phyloP scores from a whole-genome alignment of 1,140 invertebrate genomes.

The Papilio polyxenes region DNA sequence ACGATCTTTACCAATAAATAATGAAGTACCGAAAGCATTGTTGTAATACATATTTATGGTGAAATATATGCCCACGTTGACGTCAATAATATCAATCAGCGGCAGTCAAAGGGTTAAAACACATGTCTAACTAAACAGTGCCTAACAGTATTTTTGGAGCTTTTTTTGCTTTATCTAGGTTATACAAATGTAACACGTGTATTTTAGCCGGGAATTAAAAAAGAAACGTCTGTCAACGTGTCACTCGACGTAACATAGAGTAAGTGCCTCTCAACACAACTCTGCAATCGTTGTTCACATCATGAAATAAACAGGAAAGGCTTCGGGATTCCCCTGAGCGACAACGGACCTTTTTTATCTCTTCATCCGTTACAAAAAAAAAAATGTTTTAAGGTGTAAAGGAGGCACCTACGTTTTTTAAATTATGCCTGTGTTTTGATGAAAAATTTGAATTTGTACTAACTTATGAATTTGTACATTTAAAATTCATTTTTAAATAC shows the following conservation, averaged over 20 bases:
- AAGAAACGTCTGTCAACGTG: not conserved
- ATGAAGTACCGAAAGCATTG: no score
- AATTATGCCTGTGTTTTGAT: not conserved
- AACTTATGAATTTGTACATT: no score
- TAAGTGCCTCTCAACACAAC: constrained; percentile 18
- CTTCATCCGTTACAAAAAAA: constrained; percentile 24
- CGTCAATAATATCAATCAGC: no score
- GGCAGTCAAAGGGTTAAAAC: no score
- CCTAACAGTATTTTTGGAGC: no score
- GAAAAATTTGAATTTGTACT: no score
- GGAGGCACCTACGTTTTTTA: not conserved
- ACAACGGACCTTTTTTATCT: constrained; percentile 30
- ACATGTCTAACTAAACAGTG: no score
- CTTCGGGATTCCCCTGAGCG: constrained; percentile 22
- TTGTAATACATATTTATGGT: no score
- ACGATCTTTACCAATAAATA: no score
- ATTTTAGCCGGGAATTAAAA: not conserved
- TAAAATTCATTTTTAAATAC: no score
- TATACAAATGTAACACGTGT: not conserved
- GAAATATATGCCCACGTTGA: no score
- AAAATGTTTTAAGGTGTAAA: not conserved
- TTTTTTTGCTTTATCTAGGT: not conserved
- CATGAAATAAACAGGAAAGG: constrained; percentile 34
- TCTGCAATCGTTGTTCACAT: constrained; percentile 27
- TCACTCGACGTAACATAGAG: constrained; percentile 26